A percentile compares a stretch with the other conserved stretches of the same genome.
These are phyloP conservation scores for Acleris cristana DNA, from an alignment of 2,888 invertebrate species.

Conservation along the genomic window DNA sequence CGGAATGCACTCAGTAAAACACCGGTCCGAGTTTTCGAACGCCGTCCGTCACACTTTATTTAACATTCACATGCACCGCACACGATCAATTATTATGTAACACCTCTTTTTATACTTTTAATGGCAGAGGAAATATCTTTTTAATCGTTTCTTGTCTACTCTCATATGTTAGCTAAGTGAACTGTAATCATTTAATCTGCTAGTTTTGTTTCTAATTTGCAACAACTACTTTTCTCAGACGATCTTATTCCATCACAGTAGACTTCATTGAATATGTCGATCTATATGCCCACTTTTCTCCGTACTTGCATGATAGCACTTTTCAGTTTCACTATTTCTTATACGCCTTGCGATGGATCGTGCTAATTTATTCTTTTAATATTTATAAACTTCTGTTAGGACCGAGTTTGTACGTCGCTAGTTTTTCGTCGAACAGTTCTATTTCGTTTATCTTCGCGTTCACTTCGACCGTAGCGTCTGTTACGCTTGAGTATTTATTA, in stretches of 20 bases:
- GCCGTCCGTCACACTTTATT: constrained; percentile 42
- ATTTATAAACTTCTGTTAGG: constrained; percentile 24
- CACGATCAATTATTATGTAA: constrained; percentile 35
- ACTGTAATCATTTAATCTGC: constrained; percentile 4
- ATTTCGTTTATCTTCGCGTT: constrained; percentile 43
- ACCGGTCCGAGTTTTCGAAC: constrained; percentile 30
- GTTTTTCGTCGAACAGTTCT: constrained; percentile 11
- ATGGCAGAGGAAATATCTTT: constrained; percentile 28
- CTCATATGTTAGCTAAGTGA: constrained; percentile 5
- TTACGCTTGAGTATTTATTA: constrained; percentile 65
- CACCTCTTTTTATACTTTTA: constrained; percentile 21
- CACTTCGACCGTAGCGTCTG: constrained; percentile 40
- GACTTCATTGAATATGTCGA: constrained; percentile 19
- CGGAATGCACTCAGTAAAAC: constrained; percentile 38
- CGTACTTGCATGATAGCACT: constrained; percentile 33
- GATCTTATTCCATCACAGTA: constrained; percentile 11
- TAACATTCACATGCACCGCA: constrained; percentile 44
- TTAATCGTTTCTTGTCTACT: constrained; percentile 8
- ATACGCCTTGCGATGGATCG: constrained; percentile 21
- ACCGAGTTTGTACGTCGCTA: constrained; percentile 18
- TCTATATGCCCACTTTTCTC: constrained; percentile 12
- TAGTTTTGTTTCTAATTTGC: constrained; percentile 8
- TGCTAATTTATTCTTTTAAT: constrained; percentile 31
- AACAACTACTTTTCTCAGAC: constrained; percentile 6
- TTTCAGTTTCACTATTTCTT: constrained; percentile 35